These are phyloP conservation scores for Chaetodon trifasciatus DNA, from an alignment of 2,797 vertebrate genomes.

Conservation along the genomic window DNA sequence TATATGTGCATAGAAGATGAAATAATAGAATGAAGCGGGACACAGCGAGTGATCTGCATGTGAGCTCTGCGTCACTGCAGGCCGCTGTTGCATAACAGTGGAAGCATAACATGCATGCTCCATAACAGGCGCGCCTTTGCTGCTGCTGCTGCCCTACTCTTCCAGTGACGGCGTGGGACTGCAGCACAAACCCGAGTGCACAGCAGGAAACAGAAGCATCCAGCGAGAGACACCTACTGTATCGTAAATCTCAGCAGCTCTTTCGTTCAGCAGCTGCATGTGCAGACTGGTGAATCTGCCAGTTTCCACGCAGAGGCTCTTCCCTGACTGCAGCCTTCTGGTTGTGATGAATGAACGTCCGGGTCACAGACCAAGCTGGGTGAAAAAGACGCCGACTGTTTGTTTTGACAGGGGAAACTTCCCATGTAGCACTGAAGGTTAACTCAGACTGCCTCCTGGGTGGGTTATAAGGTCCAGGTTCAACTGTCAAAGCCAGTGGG, in stretches of 20 bases:
- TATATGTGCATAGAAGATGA: slow-evolving; percentile 6
- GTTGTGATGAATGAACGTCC: slow-evolving; percentile 9
- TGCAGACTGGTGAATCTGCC: background rate
- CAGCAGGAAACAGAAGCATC: slow-evolving; percentile 27
- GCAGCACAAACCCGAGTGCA: slow-evolving; percentile 4
- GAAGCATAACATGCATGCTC: slow-evolving; percentile 57
- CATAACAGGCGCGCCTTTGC: slow-evolving; percentile 43
- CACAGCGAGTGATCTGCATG: background rate
- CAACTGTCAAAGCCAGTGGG: background rate
- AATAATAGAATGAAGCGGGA: slow-evolving; percentile 19
- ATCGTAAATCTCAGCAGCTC: slow-evolving; percentile 7
- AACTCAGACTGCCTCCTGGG: background rate
- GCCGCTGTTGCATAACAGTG: slow-evolving; percentile 59
- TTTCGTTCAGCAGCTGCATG: background rate
- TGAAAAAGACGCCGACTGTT: background rate
- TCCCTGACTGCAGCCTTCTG: background rate
- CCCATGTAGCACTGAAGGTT: background rate
- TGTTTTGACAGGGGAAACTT: slow-evolving; percentile 15
- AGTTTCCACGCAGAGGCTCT: slow-evolving; percentile 8
- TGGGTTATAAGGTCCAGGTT: background rate
- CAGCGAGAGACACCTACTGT: slow-evolving; percentile 2
- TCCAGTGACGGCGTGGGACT: slow-evolving; percentile 13
- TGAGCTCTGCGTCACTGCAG: slow-evolving; percentile 46
- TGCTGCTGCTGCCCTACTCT: slow-evolving; percentile 30
- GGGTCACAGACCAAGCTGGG: background rate